Conservation (phyloP, 2,113 vertebrate genomes). For the Saguinus imperator region DNA sequence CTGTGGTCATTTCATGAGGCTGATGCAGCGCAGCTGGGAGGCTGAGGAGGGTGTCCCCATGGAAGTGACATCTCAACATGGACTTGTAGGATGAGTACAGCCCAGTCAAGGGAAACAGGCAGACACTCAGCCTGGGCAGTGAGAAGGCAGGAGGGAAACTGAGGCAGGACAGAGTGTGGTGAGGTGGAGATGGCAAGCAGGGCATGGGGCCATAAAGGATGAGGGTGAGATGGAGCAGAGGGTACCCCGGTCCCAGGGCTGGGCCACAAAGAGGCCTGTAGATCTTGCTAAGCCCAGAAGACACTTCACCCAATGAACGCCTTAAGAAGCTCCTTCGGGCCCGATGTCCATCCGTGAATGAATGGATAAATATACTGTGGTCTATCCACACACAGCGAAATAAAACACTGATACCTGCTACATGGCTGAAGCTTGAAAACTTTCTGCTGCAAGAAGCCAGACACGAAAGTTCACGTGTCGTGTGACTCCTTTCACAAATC, state of each 20-base stretch:
- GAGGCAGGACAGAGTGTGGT: accelerated
- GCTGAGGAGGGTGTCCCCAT: accelerated
- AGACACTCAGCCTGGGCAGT: accelerated
- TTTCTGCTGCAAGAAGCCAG: accelerated
- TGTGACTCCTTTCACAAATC: accelerated
- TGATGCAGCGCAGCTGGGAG: accelerated
- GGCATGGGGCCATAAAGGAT: accelerated
- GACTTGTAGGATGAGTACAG: accelerated
- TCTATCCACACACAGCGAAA: accelerated
- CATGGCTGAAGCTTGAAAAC: accelerated
- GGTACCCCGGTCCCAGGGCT: not conserved
- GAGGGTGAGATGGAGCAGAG: accelerated
- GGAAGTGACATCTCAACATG: accelerated
- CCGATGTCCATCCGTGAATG: accelerated
- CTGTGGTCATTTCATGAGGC: accelerated
- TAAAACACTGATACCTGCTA: accelerated
- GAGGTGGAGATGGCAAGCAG: accelerated
- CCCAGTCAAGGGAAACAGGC: accelerated
- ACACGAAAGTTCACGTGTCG: accelerated
- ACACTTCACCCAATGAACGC: accelerated
- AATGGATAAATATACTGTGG: accelerated
- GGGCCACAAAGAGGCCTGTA: accelerated
- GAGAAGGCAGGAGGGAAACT: accelerated
- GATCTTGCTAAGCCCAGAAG: not conserved
- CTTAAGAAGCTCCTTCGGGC: not conserved